Percentiles rank a stretch among this genome's conserved stretches.
These are phyloP conservation scores for Trichopria drosophilae DNA, from an alignment of 2,888 invertebrate species.

Conservation along the genomic window DNA sequence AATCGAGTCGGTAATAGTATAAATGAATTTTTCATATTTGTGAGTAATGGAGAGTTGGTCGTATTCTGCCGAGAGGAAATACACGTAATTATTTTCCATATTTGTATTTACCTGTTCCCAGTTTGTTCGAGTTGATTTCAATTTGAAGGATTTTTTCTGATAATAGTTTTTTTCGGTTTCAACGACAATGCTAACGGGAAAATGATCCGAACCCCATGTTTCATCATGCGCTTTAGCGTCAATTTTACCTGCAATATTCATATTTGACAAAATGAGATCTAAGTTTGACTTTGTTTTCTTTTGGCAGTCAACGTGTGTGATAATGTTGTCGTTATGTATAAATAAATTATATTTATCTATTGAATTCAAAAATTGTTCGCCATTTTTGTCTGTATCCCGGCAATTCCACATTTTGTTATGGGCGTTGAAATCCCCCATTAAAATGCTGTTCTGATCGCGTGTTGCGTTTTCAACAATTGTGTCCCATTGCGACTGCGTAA, in stretches of 20 bases:
- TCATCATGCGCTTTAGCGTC: not conserved
- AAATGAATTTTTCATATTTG: slow-evolving; percentile 16
- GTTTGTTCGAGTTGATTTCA: slow-evolving; percentile 21
- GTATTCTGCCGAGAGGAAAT: no score
- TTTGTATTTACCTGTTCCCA: slow-evolving; percentile 19
- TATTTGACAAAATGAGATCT: slow-evolving; percentile 2
- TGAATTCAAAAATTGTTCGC: not conserved
- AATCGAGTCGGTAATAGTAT: not conserved
- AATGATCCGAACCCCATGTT: slow-evolving; percentile 1
- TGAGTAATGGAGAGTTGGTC: slow-evolving; percentile 1
- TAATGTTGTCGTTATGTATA: not conserved
- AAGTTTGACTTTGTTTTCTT: not conserved
- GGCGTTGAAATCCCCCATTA: slow-evolving; percentile 1
- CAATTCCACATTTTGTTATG: slow-evolving; percentile 2
- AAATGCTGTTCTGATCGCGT: not conserved
- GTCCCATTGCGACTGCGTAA: not conserved
- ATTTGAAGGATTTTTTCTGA: slow-evolving; percentile 22
- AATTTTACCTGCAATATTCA: not conserved
- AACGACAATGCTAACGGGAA: slow-evolving; percentile 9
- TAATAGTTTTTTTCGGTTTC: slow-evolving; percentile 15
- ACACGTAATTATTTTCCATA: no score
- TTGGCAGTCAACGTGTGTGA: not conserved
- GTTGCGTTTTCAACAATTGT: not conserved
- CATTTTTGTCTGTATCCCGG: not conserved
- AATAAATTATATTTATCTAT: not conserved